Percentiles rank a stretch among this genome's conserved stretches.
phyloP scores from a whole-genome alignment of 2,888 invertebrate species.

The Tachina grossa region DNA sequence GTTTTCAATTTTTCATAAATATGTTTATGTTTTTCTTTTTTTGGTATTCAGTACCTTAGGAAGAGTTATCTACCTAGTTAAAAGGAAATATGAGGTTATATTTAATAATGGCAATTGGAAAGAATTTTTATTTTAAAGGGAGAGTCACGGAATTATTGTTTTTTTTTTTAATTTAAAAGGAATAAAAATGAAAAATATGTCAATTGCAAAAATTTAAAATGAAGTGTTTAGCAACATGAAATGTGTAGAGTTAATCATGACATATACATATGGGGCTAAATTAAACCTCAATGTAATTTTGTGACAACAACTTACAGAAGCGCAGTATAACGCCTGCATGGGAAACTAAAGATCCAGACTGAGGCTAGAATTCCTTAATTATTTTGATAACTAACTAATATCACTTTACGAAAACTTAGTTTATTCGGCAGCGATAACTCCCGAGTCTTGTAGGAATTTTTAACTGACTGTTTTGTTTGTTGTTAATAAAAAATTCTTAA shows the following conservation, averaged over 20 bases:
- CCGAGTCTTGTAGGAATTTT: not conserved
- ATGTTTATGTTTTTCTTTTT: not conserved
- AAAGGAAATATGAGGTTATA: not conserved
- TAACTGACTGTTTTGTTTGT: not conserved
- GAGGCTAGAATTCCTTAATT: too few relatives aligned
- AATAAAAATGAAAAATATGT: conserved; percentile 46
- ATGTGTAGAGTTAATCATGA: conserved; percentile 57
- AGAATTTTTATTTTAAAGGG: conserved; percentile 12
- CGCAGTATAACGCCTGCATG: conserved; percentile 7
- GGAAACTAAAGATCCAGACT: too few relatives aligned
- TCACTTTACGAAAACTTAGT: too few relatives aligned
- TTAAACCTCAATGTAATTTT: conserved; percentile 52
- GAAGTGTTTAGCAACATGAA: conserved; percentile 49
- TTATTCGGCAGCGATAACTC: too few relatives aligned
- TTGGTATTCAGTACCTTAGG: conserved; percentile 8
- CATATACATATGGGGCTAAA: conserved; percentile 7
- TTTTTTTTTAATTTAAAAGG: conserved; percentile 40
- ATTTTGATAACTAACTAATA: too few relatives aligned
- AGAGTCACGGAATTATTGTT: conserved; percentile 52
- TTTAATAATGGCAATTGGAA: conserved; percentile 52
- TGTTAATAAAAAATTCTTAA: too few relatives aligned
- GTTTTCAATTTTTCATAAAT: conserved; percentile 65
- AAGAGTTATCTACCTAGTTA: not conserved
- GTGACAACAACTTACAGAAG: conserved; percentile 31
- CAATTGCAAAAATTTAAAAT: conserved; percentile 55